These are phyloP conservation scores for Numenius phaeopus DNA, from an alignment of 2,797 vertebrate genomes.

Conservation along the genomic window DNA sequence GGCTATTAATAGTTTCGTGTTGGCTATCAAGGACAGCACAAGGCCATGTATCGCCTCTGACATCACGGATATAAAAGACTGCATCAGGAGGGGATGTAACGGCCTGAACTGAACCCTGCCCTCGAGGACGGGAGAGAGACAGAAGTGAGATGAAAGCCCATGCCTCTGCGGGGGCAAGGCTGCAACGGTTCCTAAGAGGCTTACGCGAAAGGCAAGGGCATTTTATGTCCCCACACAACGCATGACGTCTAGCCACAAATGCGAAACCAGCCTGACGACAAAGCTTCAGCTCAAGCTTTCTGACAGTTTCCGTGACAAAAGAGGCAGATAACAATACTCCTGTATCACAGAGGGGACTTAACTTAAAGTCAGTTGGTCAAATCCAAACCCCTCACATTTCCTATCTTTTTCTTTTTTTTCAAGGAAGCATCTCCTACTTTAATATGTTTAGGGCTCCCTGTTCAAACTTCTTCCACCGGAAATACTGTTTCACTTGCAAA, in stretches of 20 bases:
- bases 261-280: fast-evolving
- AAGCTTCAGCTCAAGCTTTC: not conserved
- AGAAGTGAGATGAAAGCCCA: not conserved
- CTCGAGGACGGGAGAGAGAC: not conserved
- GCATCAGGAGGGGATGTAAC: not conserved
- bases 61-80: not conserved
- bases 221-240: not conserved
- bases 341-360: not conserved
- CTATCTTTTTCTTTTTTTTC: fast-evolving
- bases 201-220: not conserved
- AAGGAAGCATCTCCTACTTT: not conserved
- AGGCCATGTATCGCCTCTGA: slow-evolving; percentile 5
- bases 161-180: not conserved
- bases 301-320: not conserved
- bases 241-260: not conserved
- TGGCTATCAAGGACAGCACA: slow-evolving; percentile 17
- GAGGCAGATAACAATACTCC: not conserved
- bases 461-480: not conserved
- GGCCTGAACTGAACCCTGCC: slow-evolving; percentile 21
- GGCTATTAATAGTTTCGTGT: slow-evolving; percentile 12
- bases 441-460: not conserved
- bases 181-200: not conserved
- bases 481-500: not conserved
- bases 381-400: not conserved
- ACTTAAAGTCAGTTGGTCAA: not conserved